Base-by-base conservation (phyloP, 64 coral and sea anemone species). In the Montipora capricornis region DNA sequence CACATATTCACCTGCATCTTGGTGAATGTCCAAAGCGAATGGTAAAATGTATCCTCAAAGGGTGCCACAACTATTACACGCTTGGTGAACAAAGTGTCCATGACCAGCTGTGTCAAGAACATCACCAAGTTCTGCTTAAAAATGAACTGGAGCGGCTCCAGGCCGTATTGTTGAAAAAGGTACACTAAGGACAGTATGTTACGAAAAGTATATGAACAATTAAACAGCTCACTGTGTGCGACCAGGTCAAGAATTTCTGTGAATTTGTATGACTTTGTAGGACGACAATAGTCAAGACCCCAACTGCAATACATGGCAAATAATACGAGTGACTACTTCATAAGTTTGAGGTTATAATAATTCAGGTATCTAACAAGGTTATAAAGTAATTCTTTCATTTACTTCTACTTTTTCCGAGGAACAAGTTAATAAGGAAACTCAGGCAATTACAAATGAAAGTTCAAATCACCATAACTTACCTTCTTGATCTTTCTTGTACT, bases 401-500 rank as follows among this genome's bases (percentile, higher is more conserved):
- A 73, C 22, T 73, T 22, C 20, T 26, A 22, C 19, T 73, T 73
- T 73, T 29, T 20, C 69, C 5, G 69, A 73, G 69, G 69, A 73
- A 73, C 69, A 12, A 73, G 69, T 29, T 22, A 73, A 73, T 22
- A 73, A 4, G 4, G 22, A 20, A 73, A 73, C 69, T 22, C 22
- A 4, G 9, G 22, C 69, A n/a, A 73, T 22, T 73, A 73, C 69
- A 73, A 73, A 73, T 73, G 15, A 73, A 73, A 73, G 69, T 73
- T 73, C 69, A 73, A 22, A 73, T 7, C 20, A 73, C 1, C 4
- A 26, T 73, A 73, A 20, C 22, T 73, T 73, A 73, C 69, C 69
- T 73, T 64, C 14, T 11, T 64, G 60, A 64, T 29, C 69, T 73
- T 73, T 73, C 69, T 73, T 73, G 69, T 73, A 73, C 69, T 73